These are phyloP conservation scores for Drosophila rubida DNA, from an alignment of 2,888 invertebrate genomes.

Conservation along the genomic window DNA sequence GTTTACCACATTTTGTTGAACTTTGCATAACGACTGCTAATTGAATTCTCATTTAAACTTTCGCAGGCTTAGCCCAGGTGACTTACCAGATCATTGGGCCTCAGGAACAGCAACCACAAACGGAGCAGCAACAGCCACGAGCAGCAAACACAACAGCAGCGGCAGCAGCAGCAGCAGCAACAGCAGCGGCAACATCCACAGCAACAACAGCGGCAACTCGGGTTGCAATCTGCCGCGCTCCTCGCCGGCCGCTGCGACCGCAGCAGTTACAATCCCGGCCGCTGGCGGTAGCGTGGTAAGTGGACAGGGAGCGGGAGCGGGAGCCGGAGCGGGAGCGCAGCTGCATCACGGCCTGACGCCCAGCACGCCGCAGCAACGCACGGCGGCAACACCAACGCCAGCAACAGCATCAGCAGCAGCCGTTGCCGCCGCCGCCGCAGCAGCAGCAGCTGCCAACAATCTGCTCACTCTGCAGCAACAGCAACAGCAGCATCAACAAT, in stretches of 20 bases:
- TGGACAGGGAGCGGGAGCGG: conserved; percentile 38
- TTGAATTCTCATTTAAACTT: neutral
- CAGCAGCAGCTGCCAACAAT: conserved; percentile 52
- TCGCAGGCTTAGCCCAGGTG: conserved; percentile 96
- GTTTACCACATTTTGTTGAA: neutral
- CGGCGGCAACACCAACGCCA: conserved; percentile 59
- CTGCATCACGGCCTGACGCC: conserved; percentile 77
- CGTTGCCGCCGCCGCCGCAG: conserved; percentile 40
- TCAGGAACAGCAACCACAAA: conserved; percentile 74
- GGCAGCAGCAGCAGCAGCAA: conserved; percentile 39
- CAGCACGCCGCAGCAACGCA: conserved; percentile 69
- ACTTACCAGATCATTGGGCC: conserved; percentile 88
- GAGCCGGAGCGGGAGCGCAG: conserved; percentile 36
- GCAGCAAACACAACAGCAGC: conserved; percentile 44
- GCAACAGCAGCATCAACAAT: conserved; percentile 32
- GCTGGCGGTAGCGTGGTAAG: conserved; percentile 65
- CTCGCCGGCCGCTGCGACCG: conserved; percentile 84
- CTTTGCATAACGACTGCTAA: neutral
- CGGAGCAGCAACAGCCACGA: conserved; percentile 43
- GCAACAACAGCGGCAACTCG: conserved; percentile 52
- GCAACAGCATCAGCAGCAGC: conserved; percentile 29
- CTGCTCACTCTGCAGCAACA: conserved; percentile 53
- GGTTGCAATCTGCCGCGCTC: conserved; percentile 86
- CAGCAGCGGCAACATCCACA: conserved; percentile 35
- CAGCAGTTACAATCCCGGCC: conserved; percentile 82